phyloP scores from a whole-genome alignment of 2,888 invertebrate genomes.

The Pristionchus maxplancki region DNA sequence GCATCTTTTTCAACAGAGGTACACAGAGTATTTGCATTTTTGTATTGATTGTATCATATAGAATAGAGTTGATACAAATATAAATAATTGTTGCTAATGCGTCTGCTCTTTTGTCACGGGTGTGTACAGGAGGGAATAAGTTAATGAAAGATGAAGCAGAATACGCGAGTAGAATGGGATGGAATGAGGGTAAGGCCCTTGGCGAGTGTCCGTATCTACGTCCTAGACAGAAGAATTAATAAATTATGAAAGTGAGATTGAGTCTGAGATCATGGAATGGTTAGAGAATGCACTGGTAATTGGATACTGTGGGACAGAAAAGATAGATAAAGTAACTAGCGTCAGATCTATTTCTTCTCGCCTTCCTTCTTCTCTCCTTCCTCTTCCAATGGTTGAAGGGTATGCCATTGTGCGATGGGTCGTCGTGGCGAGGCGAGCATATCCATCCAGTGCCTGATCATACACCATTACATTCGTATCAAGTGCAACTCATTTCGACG shows the following conservation, averaged over 20 bases:
- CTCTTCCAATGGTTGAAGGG: slow-evolving; percentile 96
- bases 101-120: slow-evolving; percentile 33
- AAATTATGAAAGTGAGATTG: slow-evolving; percentile 38
- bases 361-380: slow-evolving; percentile 66
- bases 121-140: slow-evolving; percentile 6
- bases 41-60: slow-evolving; percentile 33
- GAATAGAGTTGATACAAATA: slow-evolving; percentile 34
- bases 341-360: slow-evolving; percentile 58
- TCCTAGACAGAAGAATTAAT: not conserved
- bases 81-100: slow-evolving; percentile 40
- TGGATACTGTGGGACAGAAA: not conserved
- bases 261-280: not conserved
- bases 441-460: slow-evolving; percentile 93
- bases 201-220: slow-evolving; percentile 19
- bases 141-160: not conserved
- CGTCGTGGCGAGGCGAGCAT: slow-evolving; percentile 99
- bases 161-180: not conserved
- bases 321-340: not conserved
- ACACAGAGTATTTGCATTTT: slow-evolving; percentile 39
- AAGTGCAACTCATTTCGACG: too few species aligned
- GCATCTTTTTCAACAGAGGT: not conserved
- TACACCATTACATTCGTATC: not conserved
- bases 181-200: slow-evolving; percentile 33
- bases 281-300: not conserved
- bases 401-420: slow-evolving; percentile 99